Evolutionary conservation across 2,888 invertebrate species (phyloP).

Genomic region (Escarpia spicata): DNA sequence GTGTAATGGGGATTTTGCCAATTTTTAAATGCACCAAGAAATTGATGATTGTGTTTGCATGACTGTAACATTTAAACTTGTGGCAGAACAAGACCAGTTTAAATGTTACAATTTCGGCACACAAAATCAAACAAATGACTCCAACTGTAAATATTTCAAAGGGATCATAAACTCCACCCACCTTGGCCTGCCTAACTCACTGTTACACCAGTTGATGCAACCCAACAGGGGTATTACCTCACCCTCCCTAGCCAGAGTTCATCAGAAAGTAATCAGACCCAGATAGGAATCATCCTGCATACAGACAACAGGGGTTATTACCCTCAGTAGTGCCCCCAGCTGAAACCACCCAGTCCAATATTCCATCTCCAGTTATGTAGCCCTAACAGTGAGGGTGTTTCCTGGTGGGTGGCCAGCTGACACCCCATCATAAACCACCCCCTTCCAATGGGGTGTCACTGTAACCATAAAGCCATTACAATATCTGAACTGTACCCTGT

Average conservation of each 20-base stretch:
- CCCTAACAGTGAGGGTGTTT: not conserved
- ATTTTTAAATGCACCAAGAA: not conserved
- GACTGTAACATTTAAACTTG: not conserved
- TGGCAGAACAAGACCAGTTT: not conserved
- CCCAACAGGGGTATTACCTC: not conserved
- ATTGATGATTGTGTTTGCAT: not conserved
- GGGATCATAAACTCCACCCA: not conserved
- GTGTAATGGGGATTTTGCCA: not conserved
- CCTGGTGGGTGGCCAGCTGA: not conserved
- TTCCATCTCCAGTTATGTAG: slow-evolving; percentile 16
- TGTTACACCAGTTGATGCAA: not conserved
- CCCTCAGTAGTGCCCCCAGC: not conserved
- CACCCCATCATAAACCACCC: slow-evolving; percentile 12
- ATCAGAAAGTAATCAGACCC: not conserved
- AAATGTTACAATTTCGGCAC: not conserved
- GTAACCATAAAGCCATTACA: slow-evolving; percentile 12
- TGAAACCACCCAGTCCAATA: not conserved
- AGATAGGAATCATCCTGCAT: not conserved
- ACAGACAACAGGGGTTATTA: not conserved
- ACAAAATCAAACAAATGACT: not conserved
- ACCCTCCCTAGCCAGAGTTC: not conserved
- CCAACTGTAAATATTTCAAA: not conserved
- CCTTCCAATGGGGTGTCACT: not conserved
- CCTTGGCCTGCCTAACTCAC: not conserved
- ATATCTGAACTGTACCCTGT: not conserved